Base-by-base conservation (phyloP, 2,797 vertebrate genomes). In the Ptychobarbus kaznakovi region DNA sequence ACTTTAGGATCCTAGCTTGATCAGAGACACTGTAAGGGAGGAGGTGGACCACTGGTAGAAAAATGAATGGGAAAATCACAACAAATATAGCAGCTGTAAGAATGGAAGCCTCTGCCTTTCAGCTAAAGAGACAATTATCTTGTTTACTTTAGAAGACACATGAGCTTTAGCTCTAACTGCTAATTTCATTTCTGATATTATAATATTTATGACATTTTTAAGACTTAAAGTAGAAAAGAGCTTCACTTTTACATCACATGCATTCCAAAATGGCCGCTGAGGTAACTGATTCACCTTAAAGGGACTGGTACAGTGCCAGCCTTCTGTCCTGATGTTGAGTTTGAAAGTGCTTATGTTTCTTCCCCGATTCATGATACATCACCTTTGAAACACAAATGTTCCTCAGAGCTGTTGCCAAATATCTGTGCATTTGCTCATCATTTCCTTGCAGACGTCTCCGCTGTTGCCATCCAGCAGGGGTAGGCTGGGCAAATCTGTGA, bases 1-100 rank as follows among this genome's bases (percentile, higher is more conserved):
- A 86, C 77, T 82, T 56, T 70, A 81, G 68, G 78, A 79, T 58
- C 78, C 72, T 38, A 73, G 73, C 32, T 40, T 73, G n/a, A 69
- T 78, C 44, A 46, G 58, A 86, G 68, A 70, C 44, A 51, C 46
- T n/a, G 63, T 13, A n/a, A 51, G 42, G 25, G 40, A 46, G 4
- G 7, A 49, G 25, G n/a, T 1, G 11, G 25, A 35, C 18, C 11
- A 35, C 28, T 66, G 32, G 16, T 12, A 49, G 25, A 68, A 80
- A 68, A 79, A 46, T 2, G 0, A 66, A 66, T 28, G 53, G 38
- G 15, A 66, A 66, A 20, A 32, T 66, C 5, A 28, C 49, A 79
- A 28, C 8, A 65, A 46, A 78, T 61, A 61, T 40, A 44, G 76
- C 76, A 78, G 56, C 25, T 11, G 46, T 35, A 53, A 32, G 25